Evolutionary conservation across 2,888 invertebrate genomes (phyloP).

Genomic region (Eupithecia subumbrata): DNA sequence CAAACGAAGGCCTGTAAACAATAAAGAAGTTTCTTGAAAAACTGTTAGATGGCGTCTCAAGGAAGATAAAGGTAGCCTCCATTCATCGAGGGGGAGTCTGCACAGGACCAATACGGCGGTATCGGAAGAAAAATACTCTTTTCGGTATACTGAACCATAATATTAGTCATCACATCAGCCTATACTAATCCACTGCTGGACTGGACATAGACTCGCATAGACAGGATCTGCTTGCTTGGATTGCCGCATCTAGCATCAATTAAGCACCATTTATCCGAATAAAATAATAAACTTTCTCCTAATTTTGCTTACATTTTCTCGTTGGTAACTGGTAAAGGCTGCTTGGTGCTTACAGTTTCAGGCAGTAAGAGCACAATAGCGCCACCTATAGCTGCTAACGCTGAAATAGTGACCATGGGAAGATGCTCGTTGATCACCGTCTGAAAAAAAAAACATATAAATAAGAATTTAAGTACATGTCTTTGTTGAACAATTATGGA

Average conservation of each 20-base stretch:
- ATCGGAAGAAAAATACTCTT: too few relatives aligned
- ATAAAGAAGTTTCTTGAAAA: constrained; percentile 7
- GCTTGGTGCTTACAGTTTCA: constrained; percentile 84
- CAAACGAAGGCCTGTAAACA: constrained; percentile 63
- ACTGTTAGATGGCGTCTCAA: constrained; percentile 51
- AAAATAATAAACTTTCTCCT: too few relatives aligned
- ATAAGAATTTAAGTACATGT: not conserved
- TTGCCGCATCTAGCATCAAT: too few relatives aligned
- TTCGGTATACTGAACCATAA: too few relatives aligned
- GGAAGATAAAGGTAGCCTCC: not conserved
- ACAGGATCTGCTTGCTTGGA: too few relatives aligned
- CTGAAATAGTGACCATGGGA: constrained; percentile 88
- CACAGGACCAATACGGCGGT: too few relatives aligned
- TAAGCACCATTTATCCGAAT: too few relatives aligned
- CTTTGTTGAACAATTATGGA: not conserved
- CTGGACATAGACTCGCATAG: too few relatives aligned
- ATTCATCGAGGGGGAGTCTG: too few relatives aligned
- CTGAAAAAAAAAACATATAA: constrained; percentile 65
- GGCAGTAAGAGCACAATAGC: constrained; percentile 89
- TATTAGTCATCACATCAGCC: too few relatives aligned
- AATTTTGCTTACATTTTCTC: constrained; percentile 59
- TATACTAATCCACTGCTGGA: too few relatives aligned
- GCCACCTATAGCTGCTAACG: constrained; percentile 88
- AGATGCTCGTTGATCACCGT: constrained; percentile 86
- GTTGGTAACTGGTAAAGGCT: constrained; percentile 45